Conservation (phyloP, 1,140 invertebrate species). For the Mactra quadrangularis region DNA sequence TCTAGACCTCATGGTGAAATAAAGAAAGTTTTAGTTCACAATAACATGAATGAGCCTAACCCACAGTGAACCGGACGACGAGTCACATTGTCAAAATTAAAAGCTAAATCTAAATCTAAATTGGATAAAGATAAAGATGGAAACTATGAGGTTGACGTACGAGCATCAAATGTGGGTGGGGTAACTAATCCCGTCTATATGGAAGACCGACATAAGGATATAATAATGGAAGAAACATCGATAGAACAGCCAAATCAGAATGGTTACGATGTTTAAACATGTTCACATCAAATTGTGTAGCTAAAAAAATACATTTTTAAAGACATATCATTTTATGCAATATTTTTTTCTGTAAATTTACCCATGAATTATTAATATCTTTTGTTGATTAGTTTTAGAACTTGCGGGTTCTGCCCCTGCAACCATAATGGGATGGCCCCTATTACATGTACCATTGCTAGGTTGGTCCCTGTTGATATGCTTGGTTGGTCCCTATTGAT, state of each 20-base stretch:
- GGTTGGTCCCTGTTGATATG: too few species aligned
- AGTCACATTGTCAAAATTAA: conserved; percentile 58
- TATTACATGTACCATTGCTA: too few species aligned
- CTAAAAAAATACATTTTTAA: too few species aligned
- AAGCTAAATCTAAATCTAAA: conserved; percentile 56
- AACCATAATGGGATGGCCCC: too few species aligned
- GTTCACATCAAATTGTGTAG: too few species aligned
- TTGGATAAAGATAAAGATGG: conserved; percentile 13
- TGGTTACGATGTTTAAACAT: conserved; percentile 40
- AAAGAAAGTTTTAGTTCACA: conserved; percentile 56
- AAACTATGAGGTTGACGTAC: not conserved
- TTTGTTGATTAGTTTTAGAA: too few species aligned
- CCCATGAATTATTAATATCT: too few species aligned
- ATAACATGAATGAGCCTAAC: conserved; percentile 61
- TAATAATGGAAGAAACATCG: conserved; percentile 50
- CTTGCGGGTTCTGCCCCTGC: too few species aligned
- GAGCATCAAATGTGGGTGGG: not conserved
- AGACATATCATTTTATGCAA: too few species aligned
- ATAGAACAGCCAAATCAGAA: conserved; percentile 30
- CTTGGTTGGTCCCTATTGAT: too few species aligned
- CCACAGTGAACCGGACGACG: conserved; percentile 35
- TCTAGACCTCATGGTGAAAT: conserved; percentile 48
- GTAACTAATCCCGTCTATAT: conserved; percentile 56
- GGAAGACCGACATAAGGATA: conserved; percentile 28
- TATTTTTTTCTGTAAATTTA: too few species aligned